Evolutionary conservation across 2,113 vertebrate species (phyloP), one percentile per base, ranked within the genome.

Genomic region (Sigmodon hispidus): DNA sequence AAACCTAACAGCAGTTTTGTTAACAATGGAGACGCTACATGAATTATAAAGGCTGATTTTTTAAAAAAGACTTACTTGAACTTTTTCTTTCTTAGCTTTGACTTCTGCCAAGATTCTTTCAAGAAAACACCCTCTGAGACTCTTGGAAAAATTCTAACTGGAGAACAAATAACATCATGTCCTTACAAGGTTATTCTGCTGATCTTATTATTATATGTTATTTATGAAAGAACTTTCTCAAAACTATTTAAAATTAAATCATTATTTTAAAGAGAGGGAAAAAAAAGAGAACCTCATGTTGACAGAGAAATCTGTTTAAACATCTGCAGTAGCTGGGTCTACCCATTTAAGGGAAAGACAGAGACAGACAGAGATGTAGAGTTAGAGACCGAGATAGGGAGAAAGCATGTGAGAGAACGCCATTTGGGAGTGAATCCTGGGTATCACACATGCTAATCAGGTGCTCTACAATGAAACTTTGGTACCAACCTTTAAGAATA

Each of bases 111-210:
- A 98, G 99, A 99, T 88, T 94, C 4, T 0, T 75, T 97, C 80
- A 99, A 99, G 96, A 98, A 93, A 95, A 99, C 98, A 86, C 99
- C 99, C 3, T 99, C 99, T 7, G 99, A 99, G 97, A 99, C 99
- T 97, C 99, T 99, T 63, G 99, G 99, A 59, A 99, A 99, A 98
- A 98, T 99, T 61, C 96, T 99, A 19, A 99, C 99, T 98, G 99
- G 99, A 76, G 99, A 99, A 94, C 98, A 99, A 98, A 99, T 99
- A 92, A 99, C 99, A 80, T 99, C 99, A 0, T 99, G 99, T 17
- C 99, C 99, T 0, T 99, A 99, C 98, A 99, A 99, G 98, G 99
- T 99, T 97, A 79, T 92, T 97, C 48, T 90, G 4, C 31, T 31
- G 48, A 91, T 89, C 15, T 92, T 88, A 67, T 86, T 57, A 87